Evolutionary conservation across 2,113 vertebrate genomes (phyloP).

Genomic region (Petaurus breviceps): DNA sequence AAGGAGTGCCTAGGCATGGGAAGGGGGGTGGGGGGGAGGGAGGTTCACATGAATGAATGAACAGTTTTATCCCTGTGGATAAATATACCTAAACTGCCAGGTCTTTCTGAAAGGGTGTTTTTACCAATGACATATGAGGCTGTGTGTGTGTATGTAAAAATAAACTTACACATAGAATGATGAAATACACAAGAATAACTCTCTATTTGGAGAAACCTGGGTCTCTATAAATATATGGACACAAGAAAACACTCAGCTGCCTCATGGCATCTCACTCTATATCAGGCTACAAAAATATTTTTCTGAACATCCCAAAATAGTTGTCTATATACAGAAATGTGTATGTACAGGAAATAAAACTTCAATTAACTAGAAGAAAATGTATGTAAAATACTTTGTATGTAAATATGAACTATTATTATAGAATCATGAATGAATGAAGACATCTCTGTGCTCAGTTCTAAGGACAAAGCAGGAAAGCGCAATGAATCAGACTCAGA

Average conservation of each 20-base stretch:
- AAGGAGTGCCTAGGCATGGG: neutral
- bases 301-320: neutral
- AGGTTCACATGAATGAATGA: neutral
- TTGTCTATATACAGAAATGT: neutral
- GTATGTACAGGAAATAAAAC: neutral
- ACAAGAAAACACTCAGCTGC: neutral
- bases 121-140: neutral
- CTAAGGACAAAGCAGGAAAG: neutral
- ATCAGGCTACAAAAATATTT: neutral
- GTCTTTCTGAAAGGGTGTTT: neutral
- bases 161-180: neutral
- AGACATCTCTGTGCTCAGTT: neutral
- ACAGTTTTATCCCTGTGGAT: neutral
- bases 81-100: neutral
- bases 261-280: neutral
- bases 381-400: neutral
- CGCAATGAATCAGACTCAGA: neutral
- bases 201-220: neutral
- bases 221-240: neutral
- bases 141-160: neutral
- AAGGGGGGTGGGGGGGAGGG: neutral
- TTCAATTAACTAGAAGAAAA: neutral
- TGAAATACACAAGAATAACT: neutral
- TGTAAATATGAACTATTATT: neutral
- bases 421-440: neutral